These are phyloP conservation scores for Pachliopta kotzebuea DNA, from an alignment of 2,888 invertebrate species.

Conservation along the genomic window DNA sequence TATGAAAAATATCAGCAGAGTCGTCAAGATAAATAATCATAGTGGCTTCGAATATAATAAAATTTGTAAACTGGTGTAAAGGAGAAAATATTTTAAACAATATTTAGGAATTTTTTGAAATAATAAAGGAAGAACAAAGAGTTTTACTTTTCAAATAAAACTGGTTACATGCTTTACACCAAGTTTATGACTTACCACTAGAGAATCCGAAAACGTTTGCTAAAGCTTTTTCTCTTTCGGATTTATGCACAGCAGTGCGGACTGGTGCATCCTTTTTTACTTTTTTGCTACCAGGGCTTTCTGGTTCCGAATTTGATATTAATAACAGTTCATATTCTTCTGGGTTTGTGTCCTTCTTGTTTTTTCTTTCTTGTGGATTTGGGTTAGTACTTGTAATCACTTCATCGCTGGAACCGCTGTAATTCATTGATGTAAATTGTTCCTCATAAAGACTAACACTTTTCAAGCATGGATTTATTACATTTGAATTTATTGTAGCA, in stretches of 20 bases:
- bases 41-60: neutral
- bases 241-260: conserved; percentile 33
- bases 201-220: conserved; percentile 64
- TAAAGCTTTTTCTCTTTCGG: conserved; percentile 49
- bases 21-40: too few species aligned
- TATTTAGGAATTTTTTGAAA: neutral
- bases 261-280: conserved; percentile 31
- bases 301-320: conserved; percentile 52
- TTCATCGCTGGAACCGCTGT: conserved; percentile 46
- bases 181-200: conserved; percentile 57
- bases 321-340: conserved; percentile 41
- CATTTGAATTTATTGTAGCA: conserved; percentile 4
- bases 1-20: too few species aligned
- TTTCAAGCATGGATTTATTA: conserved; percentile 58
- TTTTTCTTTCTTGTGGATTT: conserved; percentile 25
- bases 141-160: neutral
- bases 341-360: conserved; percentile 10
- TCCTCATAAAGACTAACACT: conserved; percentile 62
- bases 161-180: conserved; percentile 16
- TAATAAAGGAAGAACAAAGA: too few species aligned
- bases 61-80: neutral
- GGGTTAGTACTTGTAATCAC: conserved; percentile 32
- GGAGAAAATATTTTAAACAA: neutral
- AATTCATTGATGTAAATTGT: conserved; percentile 48
- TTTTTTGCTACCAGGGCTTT: conserved; percentile 32